A percentile compares a stretch with the other conserved stretches of the same genome.
Evolutionary conservation across 2,888 invertebrate genomes (phyloP).

Genomic region (Agrochola macilenta): DNA sequence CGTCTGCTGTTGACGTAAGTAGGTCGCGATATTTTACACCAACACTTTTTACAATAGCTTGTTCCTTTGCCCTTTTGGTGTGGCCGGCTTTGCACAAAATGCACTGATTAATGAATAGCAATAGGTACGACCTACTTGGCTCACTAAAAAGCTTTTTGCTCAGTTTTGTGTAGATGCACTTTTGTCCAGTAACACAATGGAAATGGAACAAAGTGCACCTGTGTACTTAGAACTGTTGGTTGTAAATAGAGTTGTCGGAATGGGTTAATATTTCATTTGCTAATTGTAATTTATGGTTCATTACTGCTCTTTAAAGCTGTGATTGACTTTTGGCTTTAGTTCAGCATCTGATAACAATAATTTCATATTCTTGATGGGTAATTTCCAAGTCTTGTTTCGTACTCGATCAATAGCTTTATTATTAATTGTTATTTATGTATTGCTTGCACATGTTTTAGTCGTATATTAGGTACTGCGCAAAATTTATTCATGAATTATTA

Average conservation of each 20-base stretch:
- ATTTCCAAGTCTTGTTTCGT: slow-evolving; percentile 10
- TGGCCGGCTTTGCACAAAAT: slow-evolving; percentile 37
- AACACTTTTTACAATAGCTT: slow-evolving; percentile 67
- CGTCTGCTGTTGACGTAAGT: slow-evolving; percentile 82
- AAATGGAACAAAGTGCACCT: slow-evolving; percentile 35
- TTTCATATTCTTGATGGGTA: background rate
- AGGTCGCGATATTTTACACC: slow-evolving; percentile 83
- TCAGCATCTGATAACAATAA: slow-evolving; percentile 21
- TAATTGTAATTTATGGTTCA: slow-evolving; percentile 18
- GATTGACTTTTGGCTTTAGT: slow-evolving; percentile 35
- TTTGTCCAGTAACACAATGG: slow-evolving; percentile 43
- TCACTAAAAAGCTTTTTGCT: slow-evolving; percentile 35
- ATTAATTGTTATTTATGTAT: slow-evolving; percentile 9
- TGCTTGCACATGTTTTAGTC: background rate
- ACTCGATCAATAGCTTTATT: background rate
- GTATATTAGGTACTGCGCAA: background rate
- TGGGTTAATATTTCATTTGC: slow-evolving; percentile 32
- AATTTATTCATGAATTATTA: background rate
- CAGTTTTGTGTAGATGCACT: slow-evolving; percentile 46
- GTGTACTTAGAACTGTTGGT: slow-evolving; percentile 32
- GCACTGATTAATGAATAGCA: slow-evolving; percentile 54
- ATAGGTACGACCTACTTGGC: slow-evolving; percentile 48
- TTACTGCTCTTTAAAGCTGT: background rate
- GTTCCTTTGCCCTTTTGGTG: slow-evolving; percentile 66
- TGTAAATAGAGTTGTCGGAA: slow-evolving; percentile 37